phyloP scores from a whole-genome alignment of 2,797 vertebrate genomes.

The Enteromius unitaeniatus region DNA sequence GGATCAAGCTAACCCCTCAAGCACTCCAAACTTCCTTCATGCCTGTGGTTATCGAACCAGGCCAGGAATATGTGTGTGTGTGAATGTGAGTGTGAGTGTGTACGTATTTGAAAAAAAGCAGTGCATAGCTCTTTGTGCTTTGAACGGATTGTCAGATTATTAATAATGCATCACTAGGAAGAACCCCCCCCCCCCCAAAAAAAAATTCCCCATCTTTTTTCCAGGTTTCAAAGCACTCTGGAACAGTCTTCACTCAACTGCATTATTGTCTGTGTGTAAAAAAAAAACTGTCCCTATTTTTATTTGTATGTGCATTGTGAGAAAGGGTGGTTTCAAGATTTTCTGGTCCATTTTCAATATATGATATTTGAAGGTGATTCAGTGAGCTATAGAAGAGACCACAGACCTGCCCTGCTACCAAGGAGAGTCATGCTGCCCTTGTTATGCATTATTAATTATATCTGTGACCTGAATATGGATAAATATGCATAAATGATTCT shows the following conservation, averaged over 20 bases:
- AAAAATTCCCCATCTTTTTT: background rate
- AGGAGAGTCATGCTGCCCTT: slow-evolving; percentile 23
- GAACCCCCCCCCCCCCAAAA: background rate
- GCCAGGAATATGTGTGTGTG: slow-evolving; percentile 23
- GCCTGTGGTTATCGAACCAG: slow-evolving; percentile 16
- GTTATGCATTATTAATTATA: slow-evolving; percentile 54
- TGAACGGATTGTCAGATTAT: slow-evolving; percentile 30
- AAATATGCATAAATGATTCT: slow-evolving; percentile 48
- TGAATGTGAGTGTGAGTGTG: background rate
- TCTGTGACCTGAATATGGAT: slow-evolving; percentile 49
- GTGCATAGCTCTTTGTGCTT: slow-evolving; percentile 31
- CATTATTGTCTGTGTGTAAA: background rate
- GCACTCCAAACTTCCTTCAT: slow-evolving; percentile 17
- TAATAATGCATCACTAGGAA: slow-evolving; percentile 43
- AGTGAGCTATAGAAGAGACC: background rate
- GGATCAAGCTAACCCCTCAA: slow-evolving; percentile 26
- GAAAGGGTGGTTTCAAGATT: background rate
- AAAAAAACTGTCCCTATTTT: background rate
- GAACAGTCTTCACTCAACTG: background rate
- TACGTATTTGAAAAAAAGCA: slow-evolving; percentile 12
- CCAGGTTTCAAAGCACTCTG: background rate
- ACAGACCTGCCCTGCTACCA: slow-evolving; percentile 31
- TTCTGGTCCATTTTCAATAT: background rate
- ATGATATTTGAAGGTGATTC: background rate
- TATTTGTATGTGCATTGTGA: background rate